Conservation (phyloP, 1,140 invertebrate genomes). For the Papilio xuthus region DNA sequence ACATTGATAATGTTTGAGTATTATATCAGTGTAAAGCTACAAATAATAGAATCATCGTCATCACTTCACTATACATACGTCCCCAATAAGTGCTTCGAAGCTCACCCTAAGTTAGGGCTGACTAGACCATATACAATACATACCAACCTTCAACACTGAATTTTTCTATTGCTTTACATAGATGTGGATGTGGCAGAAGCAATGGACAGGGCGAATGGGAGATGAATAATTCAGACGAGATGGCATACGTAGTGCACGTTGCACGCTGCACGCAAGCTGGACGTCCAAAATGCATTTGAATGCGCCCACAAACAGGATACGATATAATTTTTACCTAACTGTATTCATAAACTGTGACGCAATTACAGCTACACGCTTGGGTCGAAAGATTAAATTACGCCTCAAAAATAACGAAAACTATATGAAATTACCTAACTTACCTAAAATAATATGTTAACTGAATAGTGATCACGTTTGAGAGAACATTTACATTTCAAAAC, state of each 20-base stretch:
- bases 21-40: no score
- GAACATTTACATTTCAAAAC: no score
- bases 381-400: constrained; percentile 23
- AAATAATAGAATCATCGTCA: no score
- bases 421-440: neutral
- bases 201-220: constrained; percentile 48
- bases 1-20: no score
- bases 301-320: constrained; percentile 30
- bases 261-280: constrained; percentile 54
- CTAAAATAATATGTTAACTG: neutral
- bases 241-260: constrained; percentile 56
- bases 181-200: constrained; percentile 54
- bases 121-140: no score
- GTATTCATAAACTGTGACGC: constrained; percentile 37
- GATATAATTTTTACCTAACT: constrained; percentile 43
- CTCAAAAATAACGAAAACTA: neutral
- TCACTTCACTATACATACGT: no score
- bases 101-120: no score
- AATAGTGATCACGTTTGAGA: no score
- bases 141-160: constrained; percentile 48
- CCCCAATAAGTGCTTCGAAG: no score
- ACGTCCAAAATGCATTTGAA: constrained; percentile 61
- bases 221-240: constrained; percentile 56
- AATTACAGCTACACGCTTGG: neutral
- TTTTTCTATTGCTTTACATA: constrained; percentile 50